These are phyloP conservation scores for Ophiodon elongatus DNA, from an alignment of 2,113 vertebrate species.

Conservation along the genomic window DNA sequence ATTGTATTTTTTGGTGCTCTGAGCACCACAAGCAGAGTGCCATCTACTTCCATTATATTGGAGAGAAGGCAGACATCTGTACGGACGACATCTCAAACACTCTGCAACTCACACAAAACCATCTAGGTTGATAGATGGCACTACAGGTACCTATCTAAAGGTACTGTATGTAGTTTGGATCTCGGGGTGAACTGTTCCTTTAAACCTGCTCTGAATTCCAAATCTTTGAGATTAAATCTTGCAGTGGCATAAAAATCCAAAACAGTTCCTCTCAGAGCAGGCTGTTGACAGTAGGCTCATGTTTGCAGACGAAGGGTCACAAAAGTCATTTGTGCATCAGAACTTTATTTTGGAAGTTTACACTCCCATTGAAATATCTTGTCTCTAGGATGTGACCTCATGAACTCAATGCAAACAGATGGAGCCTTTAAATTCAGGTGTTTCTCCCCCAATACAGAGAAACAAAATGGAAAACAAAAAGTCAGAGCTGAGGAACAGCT, in stretches of 20 bases:
- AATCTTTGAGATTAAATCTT: background rate
- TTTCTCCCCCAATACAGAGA: conserved; percentile 21
- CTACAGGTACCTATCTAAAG: background rate
- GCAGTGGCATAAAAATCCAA: background rate
- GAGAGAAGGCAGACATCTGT: background rate
- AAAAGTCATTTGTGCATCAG: background rate
- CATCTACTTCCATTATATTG: background rate
- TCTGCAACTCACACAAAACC: too few relatives aligned
- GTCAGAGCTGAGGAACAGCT: conserved; percentile 57
- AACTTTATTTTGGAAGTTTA: background rate
- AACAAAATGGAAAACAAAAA: conserved; percentile 56
- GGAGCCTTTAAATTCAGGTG: background rate
- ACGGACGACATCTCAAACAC: too few relatives aligned
- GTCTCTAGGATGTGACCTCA: background rate
- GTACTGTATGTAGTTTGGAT: background rate
- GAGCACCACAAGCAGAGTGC: too few relatives aligned
- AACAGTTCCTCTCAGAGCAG: background rate
- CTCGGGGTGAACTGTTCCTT: background rate
- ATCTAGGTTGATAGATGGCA: background rate
- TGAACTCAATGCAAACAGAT: background rate
- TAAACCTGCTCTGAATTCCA: background rate
- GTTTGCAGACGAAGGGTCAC: background rate
- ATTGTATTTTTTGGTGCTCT: background rate
- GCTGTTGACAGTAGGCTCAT: background rate
- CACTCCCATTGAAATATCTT: background rate